A percentile compares a stretch with the other conserved stretches of the same genome.
Conservation (phyloP, 2,113 vertebrate genomes). For the Halcyon senegalensis region DNA sequence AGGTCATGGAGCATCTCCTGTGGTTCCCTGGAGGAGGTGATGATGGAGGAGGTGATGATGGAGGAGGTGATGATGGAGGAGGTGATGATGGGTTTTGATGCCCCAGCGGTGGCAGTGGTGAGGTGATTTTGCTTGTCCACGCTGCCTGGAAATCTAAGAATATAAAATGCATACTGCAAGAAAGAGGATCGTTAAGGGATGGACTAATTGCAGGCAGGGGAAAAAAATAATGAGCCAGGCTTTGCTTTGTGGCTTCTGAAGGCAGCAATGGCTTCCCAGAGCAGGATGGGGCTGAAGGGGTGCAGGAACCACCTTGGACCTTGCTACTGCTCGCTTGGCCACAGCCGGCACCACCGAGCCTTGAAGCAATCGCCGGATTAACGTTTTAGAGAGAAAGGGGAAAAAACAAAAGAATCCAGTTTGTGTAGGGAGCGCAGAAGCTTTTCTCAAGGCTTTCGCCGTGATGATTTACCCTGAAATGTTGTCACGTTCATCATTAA, state of each 20-base stretch:
- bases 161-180: background rate
- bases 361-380: background rate
- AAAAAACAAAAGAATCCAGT: background rate
- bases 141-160: background rate
- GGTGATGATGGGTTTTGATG: background rate
- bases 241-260: background rate
- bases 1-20: background rate
- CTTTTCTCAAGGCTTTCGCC: background rate
- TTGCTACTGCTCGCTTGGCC: background rate
- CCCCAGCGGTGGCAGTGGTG: background rate
- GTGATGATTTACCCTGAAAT: conserved; percentile 18
- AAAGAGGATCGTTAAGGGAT: background rate
- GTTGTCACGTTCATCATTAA: conserved; percentile 57
- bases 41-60: background rate
- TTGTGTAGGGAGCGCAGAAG: background rate
- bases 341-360: rapidly evolving
- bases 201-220: background rate
- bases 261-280: background rate
- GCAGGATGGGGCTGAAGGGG: background rate
- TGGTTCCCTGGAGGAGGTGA: background rate
- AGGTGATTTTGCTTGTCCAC: background rate
- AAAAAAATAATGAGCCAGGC: background rate
- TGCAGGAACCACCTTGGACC: background rate
- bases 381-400: background rate
- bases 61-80: background rate